A percentile compares a stretch with the other conserved stretches of the same genome.
Evolutionary conservation across 2,113 vertebrate species (phyloP).

Genomic region (Fregetta grallaria): DNA sequence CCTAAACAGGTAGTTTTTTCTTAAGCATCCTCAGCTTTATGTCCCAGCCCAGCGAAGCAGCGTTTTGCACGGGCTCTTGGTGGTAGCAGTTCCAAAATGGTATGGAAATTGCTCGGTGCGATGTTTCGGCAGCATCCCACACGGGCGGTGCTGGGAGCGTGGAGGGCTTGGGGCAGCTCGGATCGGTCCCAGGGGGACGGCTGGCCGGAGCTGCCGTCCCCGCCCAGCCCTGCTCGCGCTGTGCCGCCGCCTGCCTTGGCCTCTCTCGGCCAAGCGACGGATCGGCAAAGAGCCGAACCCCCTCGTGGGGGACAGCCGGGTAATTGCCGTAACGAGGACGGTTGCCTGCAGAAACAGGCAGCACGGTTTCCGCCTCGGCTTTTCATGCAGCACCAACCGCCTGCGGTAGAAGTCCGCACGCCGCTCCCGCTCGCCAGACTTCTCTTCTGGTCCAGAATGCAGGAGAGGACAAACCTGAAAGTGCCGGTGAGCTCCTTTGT

Average conservation of each 20-base stretch:
- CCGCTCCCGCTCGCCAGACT: not conserved
- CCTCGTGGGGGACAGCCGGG: not conserved
- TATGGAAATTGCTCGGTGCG: rapidly evolving
- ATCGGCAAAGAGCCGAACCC: not conserved
- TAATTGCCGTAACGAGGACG: not conserved
- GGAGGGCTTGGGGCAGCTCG: not conserved
- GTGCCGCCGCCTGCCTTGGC: not conserved
- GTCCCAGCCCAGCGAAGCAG: rapidly evolving
- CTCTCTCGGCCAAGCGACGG: not conserved
- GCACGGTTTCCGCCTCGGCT: not conserved
- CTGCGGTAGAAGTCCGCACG: not conserved
- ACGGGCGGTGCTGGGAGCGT: rapidly evolving
- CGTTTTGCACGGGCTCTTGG: not conserved
- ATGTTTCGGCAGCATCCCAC: not conserved
- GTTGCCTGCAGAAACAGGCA: not conserved
- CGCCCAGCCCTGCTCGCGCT: not conserved
- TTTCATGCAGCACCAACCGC: not conserved
- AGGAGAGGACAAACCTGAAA: not conserved
- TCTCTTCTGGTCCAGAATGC: not conserved
- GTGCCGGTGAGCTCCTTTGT: rapidly evolving
- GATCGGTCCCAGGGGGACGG: not conserved
- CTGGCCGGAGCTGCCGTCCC: not conserved
- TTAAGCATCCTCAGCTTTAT: not conserved
- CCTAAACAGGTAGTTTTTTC: rapidly evolving
- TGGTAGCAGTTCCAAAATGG: rapidly evolving